Percentiles rank a stretch among this genome's conserved stretches.
phyloP scores from a whole-genome alignment of 2,113 vertebrate genomes.

The Rhodinocichla rosea region DNA sequence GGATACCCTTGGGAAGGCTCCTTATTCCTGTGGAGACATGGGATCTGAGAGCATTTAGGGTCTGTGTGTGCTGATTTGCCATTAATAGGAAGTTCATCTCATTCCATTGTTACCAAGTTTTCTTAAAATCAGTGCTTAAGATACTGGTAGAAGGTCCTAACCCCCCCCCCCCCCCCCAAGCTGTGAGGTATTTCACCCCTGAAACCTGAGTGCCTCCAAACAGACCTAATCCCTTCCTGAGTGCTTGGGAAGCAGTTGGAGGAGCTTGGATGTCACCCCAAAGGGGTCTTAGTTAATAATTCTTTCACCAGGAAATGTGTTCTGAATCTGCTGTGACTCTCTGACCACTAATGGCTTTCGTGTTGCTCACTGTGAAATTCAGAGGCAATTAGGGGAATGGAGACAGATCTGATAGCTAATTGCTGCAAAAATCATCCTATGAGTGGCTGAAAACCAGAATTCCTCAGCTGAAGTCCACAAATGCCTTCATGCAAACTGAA shows the following conservation, averaged over 20 bases:
- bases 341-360: slow-evolving; percentile 29
- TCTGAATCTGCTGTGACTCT: not conserved
- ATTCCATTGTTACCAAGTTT: not conserved
- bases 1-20: not conserved
- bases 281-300: slow-evolving; percentile 1
- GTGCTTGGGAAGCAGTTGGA: not conserved
- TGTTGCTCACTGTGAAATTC: slow-evolving; percentile 1
- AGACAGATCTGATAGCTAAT: not conserved
- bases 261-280: not conserved
- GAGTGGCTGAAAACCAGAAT: not conserved
- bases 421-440: not conserved
- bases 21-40: not conserved
- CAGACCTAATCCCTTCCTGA: not conserved
- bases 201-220: not conserved
- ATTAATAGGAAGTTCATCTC: not conserved
- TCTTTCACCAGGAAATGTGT: not conserved
- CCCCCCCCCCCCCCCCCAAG: no score
- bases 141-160: not conserved
- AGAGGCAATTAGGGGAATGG: not conserved
- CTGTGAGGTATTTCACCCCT: not conserved
- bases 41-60: not conserved
- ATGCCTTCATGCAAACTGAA: not conserved
- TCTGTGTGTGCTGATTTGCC: not conserved
- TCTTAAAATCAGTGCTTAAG: not conserved
- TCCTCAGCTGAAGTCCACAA: not conserved